Percentiles rank a stretch among this genome's conserved stretches.
Conservation (phyloP, 2,888 invertebrate species). For the Lamellibrachia satsuma region DNA sequence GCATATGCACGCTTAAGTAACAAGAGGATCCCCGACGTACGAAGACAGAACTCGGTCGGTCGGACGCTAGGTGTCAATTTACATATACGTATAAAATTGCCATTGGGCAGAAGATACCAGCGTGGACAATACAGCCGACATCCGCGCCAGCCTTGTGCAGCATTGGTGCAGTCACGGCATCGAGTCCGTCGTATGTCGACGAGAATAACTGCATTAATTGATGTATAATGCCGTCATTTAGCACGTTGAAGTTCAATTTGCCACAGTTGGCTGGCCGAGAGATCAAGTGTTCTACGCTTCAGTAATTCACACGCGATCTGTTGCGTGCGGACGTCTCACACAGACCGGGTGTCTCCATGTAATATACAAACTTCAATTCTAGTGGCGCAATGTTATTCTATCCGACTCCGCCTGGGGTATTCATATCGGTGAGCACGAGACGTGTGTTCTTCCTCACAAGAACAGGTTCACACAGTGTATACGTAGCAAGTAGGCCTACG, state of each 20-base stretch:
- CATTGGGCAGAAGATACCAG: background rate
- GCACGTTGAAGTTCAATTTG: background rate
- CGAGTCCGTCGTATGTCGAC: background rate
- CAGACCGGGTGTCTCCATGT: background rate
- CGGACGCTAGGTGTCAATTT: background rate
- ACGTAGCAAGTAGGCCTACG: background rate
- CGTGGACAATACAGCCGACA: background rate
- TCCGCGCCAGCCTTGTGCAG: background rate
- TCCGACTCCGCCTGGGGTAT: background rate
- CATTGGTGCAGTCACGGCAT: background rate
- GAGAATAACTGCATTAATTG: background rate
- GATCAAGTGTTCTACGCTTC: background rate
- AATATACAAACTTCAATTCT: background rate
- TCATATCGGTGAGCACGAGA: background rate
- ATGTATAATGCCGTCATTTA: background rate
- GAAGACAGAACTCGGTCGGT: too few species aligned
- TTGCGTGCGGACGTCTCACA: background rate
- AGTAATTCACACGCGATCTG: background rate
- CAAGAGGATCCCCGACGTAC: too few species aligned
- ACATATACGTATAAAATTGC: background rate
- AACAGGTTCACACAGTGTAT: background rate
- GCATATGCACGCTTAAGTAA: too few species aligned
- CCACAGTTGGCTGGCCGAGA: background rate
- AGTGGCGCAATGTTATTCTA: background rate
- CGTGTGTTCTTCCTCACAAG: background rate